phyloP scores from a whole-genome alignment of 1,140 invertebrate species.

The Lasaia peninsularis region DNA sequence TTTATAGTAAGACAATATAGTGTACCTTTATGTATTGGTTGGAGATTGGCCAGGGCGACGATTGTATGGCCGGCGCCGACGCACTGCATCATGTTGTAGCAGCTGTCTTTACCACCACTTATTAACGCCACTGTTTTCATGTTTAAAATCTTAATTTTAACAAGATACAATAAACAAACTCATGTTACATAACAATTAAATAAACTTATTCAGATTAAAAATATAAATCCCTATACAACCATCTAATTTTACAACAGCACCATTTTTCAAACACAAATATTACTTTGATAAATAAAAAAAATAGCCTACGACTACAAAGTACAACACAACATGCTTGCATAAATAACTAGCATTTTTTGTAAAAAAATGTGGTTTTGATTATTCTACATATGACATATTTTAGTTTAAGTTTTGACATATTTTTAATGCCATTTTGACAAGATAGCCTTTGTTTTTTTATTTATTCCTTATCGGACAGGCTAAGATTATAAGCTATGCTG shows the following conservation, averaged over 20 bases:
- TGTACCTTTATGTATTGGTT: constrained; percentile 91
- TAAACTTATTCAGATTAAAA: constrained; percentile 58
- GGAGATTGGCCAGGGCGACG: constrained; percentile 96
- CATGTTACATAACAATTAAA: constrained; percentile 70
- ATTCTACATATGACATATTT: constrained; percentile 22
- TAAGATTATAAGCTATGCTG: too few species aligned
- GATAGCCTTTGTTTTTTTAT: too few species aligned
- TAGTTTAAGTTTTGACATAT: constrained; percentile 27
- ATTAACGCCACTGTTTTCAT: constrained; percentile 94
- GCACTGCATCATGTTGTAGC: constrained; percentile 99
- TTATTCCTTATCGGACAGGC: too few species aligned
- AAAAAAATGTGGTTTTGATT: constrained; percentile 1
- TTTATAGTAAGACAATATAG: constrained; percentile 34
- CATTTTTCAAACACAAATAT: constrained; percentile 34
- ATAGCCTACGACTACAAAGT: constrained; percentile 12
- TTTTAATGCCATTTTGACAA: constrained; percentile 8
- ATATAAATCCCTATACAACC: constrained; percentile 48
- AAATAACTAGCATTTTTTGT: constrained; percentile 2
- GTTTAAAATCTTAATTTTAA: constrained; percentile 46
- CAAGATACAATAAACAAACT: constrained; percentile 41
- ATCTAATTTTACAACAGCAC: constrained; percentile 41
- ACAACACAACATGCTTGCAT: constrained; percentile 4
- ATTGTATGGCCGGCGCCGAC: constrained; percentile 96
- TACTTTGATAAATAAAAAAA: constrained; percentile 17
- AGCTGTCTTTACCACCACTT: constrained; percentile 99